Evolutionary conservation across 2,113 vertebrate species (phyloP).

Genomic region (Tupaia tana): DNA sequence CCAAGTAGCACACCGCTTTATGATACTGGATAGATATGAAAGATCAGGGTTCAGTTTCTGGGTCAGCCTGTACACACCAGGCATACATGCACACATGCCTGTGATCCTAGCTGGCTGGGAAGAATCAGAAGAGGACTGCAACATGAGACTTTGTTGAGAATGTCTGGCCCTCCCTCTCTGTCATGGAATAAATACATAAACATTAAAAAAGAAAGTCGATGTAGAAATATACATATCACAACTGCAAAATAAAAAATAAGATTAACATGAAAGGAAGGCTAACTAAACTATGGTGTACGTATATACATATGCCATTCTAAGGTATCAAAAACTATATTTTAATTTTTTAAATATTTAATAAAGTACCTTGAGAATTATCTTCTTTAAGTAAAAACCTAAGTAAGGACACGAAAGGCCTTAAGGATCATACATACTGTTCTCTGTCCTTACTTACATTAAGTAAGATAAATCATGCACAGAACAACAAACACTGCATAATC

Average conservation of each 20-base stretch:
- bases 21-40: too few relatives aligned
- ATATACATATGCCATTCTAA: neutral
- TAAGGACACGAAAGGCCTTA: neutral
- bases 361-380: conserved; percentile 8
- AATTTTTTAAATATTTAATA: neutral
- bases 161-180: too few relatives aligned
- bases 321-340: neutral
- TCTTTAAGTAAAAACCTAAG: neutral
- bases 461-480: neutral
- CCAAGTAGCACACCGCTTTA: too few relatives aligned
- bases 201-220: neutral
- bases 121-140: too few relatives aligned
- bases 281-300: neutral
- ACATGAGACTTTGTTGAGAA: too few relatives aligned
- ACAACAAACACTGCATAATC: neutral
- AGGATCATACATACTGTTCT: neutral
- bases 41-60: too few relatives aligned
- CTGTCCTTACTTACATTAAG: neutral
- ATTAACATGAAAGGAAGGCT: neutral
- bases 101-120: too few relatives aligned
- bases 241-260: neutral
- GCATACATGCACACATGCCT: too few relatives aligned
- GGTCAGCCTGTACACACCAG: too few relatives aligned
- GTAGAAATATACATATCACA: neutral
- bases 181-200: too few relatives aligned